phyloP scores from a whole-genome alignment of 2,888 invertebrate genomes.

The Alloscopus bannaensis region DNA sequence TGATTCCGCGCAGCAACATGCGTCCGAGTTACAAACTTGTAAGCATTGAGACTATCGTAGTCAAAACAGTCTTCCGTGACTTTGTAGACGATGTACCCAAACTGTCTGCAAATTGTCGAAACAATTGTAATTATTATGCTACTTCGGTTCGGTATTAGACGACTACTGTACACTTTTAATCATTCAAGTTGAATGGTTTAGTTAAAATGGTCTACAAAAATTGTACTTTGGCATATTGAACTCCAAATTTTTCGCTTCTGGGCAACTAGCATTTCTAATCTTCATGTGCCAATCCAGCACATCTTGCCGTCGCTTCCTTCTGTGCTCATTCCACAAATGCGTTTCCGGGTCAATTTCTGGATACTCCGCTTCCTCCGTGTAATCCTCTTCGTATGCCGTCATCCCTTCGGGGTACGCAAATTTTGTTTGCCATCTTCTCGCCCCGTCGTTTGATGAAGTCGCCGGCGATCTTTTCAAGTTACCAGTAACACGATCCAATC shows the following conservation, averaged over 20 bases:
- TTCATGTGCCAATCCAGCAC: conserved; percentile 78
- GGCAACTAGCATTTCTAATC: conserved; percentile 81
- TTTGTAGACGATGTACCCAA: conserved; percentile 83
- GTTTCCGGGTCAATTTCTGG: conserved; percentile 82
- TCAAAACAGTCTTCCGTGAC: conserved; percentile 80
- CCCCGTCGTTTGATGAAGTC: neutral
- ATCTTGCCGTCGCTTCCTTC: conserved; percentile 76
- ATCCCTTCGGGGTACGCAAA: conserved; percentile 68
- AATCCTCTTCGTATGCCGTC: conserved; percentile 70
- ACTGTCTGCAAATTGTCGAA: conserved; percentile 78
- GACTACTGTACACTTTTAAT: too few relatives aligned
- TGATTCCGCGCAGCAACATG: conserved; percentile 79
- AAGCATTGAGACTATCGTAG: conserved; percentile 83
- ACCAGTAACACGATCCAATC: neutral
- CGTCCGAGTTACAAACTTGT: conserved; percentile 87
- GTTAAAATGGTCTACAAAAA: too few relatives aligned
- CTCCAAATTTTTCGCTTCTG: conserved; percentile 90
- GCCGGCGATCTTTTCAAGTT: neutral
- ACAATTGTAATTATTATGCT: conserved; percentile 12
- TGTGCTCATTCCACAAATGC: conserved; percentile 28
- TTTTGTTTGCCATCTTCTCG: conserved; percentile 21
- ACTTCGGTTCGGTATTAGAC: too few relatives aligned
- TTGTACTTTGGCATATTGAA: conserved; percentile 82
- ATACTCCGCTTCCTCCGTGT: conserved; percentile 75
- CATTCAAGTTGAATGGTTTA: neutral